Percentiles rank a stretch among this genome's conserved stretches.
These are phyloP conservation scores for Nezara viridula DNA, from an alignment of 2,888 invertebrate genomes.

Conservation along the genomic window DNA sequence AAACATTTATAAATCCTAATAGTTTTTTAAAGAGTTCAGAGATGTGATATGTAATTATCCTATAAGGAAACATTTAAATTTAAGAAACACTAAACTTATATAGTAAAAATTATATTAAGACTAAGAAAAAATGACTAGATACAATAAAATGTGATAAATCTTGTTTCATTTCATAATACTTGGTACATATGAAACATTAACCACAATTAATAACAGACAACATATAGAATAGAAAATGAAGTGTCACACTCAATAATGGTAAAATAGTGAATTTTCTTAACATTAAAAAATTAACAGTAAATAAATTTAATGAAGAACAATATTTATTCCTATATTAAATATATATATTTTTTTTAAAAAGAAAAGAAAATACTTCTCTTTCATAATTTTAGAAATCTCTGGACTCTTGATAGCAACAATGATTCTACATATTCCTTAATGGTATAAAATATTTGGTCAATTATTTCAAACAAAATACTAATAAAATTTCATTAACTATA, in stretches of 20 bases:
- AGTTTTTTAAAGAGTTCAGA: conserved; percentile 38
- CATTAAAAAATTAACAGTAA: conserved; percentile 18
- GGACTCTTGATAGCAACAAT: conserved; percentile 39
- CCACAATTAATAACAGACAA: conserved; percentile 10
- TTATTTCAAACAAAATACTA: conserved; percentile 41
- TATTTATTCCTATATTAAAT: background rate
- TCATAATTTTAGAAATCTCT: conserved; percentile 13
- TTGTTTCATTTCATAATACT: conserved; percentile 1
- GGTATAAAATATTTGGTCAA: conserved; percentile 30
- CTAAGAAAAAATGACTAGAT: conserved; percentile 49
- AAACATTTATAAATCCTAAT: background rate
- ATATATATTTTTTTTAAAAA: background rate
- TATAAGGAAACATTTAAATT: background rate
- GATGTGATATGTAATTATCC: conserved; percentile 1
- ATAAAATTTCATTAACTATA: conserved; percentile 36
- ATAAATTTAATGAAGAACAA: background rate
- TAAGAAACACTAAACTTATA: conserved; percentile 25
- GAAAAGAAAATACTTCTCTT: background rate
- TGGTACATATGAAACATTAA: conserved; percentile 10
- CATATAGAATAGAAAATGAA: conserved; percentile 23
- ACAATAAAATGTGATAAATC: conserved; percentile 26
- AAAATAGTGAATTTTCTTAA: conserved; percentile 2
- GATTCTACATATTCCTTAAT: background rate
- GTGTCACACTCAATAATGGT: background rate
- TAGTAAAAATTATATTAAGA: background rate